These are phyloP conservation scores for Orycteropus afer DNA, from an alignment of 2,113 vertebrate genomes.

Conservation along the genomic window DNA sequence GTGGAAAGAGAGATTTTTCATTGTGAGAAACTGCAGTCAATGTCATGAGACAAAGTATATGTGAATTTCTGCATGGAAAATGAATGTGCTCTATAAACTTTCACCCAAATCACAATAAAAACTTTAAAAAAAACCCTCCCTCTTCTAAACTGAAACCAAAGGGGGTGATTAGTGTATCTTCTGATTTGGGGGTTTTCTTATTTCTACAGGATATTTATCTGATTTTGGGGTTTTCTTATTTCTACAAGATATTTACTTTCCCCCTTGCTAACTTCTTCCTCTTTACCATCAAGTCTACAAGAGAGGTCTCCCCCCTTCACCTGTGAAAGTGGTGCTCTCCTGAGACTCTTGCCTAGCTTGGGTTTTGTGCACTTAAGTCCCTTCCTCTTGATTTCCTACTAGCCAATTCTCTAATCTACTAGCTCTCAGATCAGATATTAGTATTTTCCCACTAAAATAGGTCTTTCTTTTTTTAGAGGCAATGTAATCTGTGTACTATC, in stretches of 20 bases:
- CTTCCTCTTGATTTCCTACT: neutral
- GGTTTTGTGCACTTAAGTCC: neutral
- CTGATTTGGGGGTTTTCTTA: too few species aligned
- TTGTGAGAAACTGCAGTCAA: too few species aligned
- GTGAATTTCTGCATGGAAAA: too few species aligned
- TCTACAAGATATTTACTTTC: neutral
- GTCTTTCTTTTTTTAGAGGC: neutral
- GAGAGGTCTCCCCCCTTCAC: neutral
- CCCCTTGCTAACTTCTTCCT: neutral
- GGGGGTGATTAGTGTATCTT: neutral
- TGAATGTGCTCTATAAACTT: too few species aligned
- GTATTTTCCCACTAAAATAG: neutral
- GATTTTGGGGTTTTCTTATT: neutral
- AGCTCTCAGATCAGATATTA: neutral
- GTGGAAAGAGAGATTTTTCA: too few species aligned
- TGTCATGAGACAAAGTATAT: too few species aligned
- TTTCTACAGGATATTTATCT: too few species aligned
- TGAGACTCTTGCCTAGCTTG: neutral
- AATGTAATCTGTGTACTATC: neutral
- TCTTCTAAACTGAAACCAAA: conserved; percentile 13
- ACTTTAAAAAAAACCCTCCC: too few species aligned
- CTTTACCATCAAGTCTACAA: neutral
- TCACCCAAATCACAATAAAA: too few species aligned
- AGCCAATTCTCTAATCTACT: neutral
- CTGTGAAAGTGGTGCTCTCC: neutral